Base-by-base conservation (phyloP, 2,888 invertebrate species). In the Drosophila tripunctata region DNA sequence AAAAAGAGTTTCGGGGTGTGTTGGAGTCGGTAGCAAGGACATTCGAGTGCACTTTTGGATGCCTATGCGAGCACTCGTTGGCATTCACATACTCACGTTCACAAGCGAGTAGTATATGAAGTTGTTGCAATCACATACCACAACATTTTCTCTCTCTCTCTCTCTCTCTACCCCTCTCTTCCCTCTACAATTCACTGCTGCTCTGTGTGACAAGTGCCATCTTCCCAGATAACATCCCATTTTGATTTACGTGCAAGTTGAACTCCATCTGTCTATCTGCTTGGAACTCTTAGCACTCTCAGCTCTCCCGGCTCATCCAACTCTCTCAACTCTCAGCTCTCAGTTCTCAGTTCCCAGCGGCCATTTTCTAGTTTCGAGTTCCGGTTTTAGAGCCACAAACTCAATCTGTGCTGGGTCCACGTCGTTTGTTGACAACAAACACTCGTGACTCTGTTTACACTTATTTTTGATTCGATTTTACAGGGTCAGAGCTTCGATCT, bases 41-140 rank as follows among this genome's bases (percentile, higher is more conserved):
- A 77, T 80, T 74, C 68, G 75, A 80, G 79, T 75, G 79, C 80
- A 80, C 83, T 79, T 79, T 82, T 79, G 75, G 80, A 83, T 79
- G 79, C 79, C 80, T 83, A 83, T 83, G 69, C 57, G 56, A 68
- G 63, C 41, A 30, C 57, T 38, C 67, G 50, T 60, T 48, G 40
- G 12, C 44, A 51, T 70, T 43, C 50, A 27, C 52, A 61, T 22
- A 40, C 47, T 22, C 22, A 24, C 19, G 22, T 35, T 2, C 10
- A 14, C 33, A 41, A n/a, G n/a, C n/a, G n/a, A n/a, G n/a, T n/a
- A n/a, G 47, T 66, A 43, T 72, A 72, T 73, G 60, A 73, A 72
- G 67, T 55, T 67, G 67, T 63, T 63, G 56, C 73, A 60, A 58
- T 52, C 67, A 56, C 72, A 64, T 67, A 45, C 72, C 72, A 58